A percentile compares a stretch with the other conserved stretches of the same genome.
Evolutionary conservation across 2,797 vertebrate genomes (phyloP).

Genomic region (Threskiornis aethiopicus): DNA sequence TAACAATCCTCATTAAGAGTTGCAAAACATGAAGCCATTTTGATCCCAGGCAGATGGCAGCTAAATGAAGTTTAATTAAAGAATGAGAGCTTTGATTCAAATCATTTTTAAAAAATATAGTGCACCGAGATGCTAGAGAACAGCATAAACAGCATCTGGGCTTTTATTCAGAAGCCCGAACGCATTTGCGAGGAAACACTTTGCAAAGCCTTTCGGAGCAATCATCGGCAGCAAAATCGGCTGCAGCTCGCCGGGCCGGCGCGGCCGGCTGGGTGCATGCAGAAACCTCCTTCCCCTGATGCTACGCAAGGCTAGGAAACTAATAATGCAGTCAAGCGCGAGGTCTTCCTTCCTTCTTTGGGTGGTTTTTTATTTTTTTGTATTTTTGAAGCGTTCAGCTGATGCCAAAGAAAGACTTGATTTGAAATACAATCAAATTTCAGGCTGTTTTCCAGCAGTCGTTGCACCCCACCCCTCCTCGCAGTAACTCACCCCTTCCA

Average conservation of each 20-base stretch:
- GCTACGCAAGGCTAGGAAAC: neutral
- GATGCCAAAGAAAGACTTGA: neutral
- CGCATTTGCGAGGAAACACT: neutral
- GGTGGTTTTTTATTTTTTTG: neutral
- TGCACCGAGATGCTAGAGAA: constrained; percentile 9
- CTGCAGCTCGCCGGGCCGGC: rapidly evolving
- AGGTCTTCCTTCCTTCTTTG: neutral
- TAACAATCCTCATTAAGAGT: constrained; percentile 74
- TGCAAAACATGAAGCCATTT: constrained; percentile 73
- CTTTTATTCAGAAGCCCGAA: constrained; percentile 13
- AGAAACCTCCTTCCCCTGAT: neutral
- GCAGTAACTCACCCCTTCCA: neutral
- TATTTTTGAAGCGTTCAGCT: neutral
- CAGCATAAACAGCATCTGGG: constrained; percentile 73
- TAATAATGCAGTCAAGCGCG: rapidly evolving
- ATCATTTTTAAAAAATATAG: constrained; percentile 54
- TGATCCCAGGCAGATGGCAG: constrained; percentile 76
- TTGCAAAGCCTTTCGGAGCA: neutral
- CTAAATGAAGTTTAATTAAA: constrained; percentile 80
- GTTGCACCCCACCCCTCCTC: neutral
- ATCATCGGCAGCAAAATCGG: neutral
- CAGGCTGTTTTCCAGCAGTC: neutral
- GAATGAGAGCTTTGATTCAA: constrained; percentile 73
- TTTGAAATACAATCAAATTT: neutral
- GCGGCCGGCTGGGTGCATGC: rapidly evolving